phyloP scores from a whole-genome alignment of 2,797 vertebrate genomes.

The Onychomys leucogaster region DNA sequence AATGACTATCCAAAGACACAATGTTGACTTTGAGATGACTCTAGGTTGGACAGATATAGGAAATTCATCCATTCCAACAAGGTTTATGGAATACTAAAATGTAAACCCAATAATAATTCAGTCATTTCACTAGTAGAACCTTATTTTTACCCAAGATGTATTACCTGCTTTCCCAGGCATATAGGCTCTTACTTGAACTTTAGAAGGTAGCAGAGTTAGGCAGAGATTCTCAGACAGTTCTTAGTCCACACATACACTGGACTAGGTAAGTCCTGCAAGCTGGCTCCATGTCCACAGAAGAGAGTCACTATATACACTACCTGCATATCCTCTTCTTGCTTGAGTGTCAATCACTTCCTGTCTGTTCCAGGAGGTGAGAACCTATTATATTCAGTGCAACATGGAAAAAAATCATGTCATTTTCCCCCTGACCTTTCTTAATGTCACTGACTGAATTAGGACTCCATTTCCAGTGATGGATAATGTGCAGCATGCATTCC shows the following conservation, averaged over 20 bases:
- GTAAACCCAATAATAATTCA: neutral
- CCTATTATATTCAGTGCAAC: neutral
- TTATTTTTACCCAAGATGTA: neutral
- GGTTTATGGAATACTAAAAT: no score
- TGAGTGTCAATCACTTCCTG: neutral
- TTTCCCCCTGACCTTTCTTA: slow-evolving; percentile 23
- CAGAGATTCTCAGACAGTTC: neutral
- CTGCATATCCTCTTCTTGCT: neutral
- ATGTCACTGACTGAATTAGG: slow-evolving; percentile 2
- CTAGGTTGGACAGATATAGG: neutral
- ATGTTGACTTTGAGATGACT: neutral
- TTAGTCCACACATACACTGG: neutral
- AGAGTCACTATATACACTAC: neutral
- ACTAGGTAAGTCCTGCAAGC: neutral
- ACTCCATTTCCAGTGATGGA: neutral
- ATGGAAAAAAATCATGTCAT: neutral
- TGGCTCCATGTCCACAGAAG: neutral
- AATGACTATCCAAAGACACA: neutral
- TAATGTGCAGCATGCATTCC: neutral
- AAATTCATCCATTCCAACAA: neutral
- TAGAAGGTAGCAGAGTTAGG: neutral
- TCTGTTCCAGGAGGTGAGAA: neutral
- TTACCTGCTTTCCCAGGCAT: neutral
- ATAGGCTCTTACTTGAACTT: neutral
- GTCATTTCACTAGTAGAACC: neutral